These are phyloP conservation scores for Prorops nasuta DNA, from an alignment of 1,140 invertebrate species.

Conservation along the genomic window DNA sequence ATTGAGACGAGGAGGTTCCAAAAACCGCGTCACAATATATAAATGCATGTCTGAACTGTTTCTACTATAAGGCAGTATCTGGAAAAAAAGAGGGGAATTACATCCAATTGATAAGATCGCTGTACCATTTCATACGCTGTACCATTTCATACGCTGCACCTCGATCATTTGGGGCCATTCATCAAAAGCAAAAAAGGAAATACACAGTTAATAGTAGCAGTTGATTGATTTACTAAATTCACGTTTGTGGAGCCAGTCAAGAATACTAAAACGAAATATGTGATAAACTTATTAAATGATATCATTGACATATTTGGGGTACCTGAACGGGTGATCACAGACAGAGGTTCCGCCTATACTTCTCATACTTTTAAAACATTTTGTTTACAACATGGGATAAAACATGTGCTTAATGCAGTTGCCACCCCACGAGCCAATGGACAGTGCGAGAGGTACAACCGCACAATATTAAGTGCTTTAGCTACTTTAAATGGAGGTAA, in stretches of 20 bases:
- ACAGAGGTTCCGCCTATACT: too few species aligned
- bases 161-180: constrained; percentile 27
- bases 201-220: constrained; percentile 18
- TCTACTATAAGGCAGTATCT: constrained; percentile 16
- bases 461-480: too few species aligned
- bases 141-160: constrained; percentile 21
- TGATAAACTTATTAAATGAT: constrained; percentile 7
- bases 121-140: too few species aligned
- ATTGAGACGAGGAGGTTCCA: too few species aligned
- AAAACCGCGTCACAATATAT: too few species aligned
- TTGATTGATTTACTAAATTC: constrained; percentile 32
- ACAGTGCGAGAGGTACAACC: too few species aligned
- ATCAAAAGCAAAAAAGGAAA: constrained; percentile 22
- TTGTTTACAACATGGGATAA: too few species aligned
- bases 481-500: too few species aligned
- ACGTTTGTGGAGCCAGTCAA: constrained; percentile 16
- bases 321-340: too few species aligned
- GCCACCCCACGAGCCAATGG: too few species aligned
- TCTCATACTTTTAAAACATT: too few species aligned
- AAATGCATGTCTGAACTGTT: constrained; percentile 30
- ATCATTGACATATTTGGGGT: constrained; percentile 17
- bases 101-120: constrained; percentile 28
- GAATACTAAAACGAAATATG: constrained; percentile 25
- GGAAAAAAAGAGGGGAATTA: constrained; percentile 31
- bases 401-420: constrained; percentile 17